Conservation (phyloP, 2,888 invertebrate species). For the Clostera curtula region DNA sequence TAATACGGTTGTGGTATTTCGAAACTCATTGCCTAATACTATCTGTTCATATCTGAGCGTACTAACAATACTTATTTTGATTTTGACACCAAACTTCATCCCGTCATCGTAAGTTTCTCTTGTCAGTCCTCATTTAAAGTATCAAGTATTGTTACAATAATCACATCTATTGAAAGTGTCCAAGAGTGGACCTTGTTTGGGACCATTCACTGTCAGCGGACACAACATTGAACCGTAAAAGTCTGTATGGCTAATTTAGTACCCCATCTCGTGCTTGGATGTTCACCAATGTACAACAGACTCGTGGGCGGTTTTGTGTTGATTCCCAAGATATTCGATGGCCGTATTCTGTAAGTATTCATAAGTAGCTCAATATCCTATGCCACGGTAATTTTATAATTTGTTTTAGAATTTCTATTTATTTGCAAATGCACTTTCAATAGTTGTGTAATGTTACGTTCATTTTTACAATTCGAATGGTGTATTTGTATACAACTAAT, state of each 20-base stretch:
- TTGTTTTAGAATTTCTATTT: too few species aligned
- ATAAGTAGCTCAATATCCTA: too few species aligned
- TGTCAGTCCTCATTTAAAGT: neutral
- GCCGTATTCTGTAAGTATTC: slow-evolving; percentile 31
- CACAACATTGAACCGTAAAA: slow-evolving; percentile 54
- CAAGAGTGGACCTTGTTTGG: slow-evolving; percentile 26
- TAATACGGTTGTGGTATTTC: too few species aligned
- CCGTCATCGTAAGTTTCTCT: neutral
- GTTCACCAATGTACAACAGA: slow-evolving; percentile 46
- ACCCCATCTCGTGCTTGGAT: slow-evolving; percentile 42
- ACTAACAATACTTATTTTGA: neutral
- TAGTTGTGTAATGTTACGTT: too few species aligned
- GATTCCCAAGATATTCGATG: slow-evolving; percentile 48
- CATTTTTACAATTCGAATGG: too few species aligned
- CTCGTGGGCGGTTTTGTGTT: slow-evolving; percentile 51
- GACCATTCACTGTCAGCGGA: slow-evolving; percentile 46
- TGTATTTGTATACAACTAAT: too few species aligned
- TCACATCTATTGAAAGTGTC: slow-evolving; percentile 40
- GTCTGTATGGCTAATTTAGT: slow-evolving; percentile 54
- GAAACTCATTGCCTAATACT: too few species aligned
- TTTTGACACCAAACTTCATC: neutral
- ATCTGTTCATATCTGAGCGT: too few species aligned
- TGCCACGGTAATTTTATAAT: neutral
- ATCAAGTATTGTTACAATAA: slow-evolving; percentile 27
- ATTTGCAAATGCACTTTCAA: too few species aligned